Percentiles rank a stretch among this genome's conserved stretches.
phyloP scores from a whole-genome alignment of 2,113 vertebrate species.

The Nyctibius bracteatus region DNA sequence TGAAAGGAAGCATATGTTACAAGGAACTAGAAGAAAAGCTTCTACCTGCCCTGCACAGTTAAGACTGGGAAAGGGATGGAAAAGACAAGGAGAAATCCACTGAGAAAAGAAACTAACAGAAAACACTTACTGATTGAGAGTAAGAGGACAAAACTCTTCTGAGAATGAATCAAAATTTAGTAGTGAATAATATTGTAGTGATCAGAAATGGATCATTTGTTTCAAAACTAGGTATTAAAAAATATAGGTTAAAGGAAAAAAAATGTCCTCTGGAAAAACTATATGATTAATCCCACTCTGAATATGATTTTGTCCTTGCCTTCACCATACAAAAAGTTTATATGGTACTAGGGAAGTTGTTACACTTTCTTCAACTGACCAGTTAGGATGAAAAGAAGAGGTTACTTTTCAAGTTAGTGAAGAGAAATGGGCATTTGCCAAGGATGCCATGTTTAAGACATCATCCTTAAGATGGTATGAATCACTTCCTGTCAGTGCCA shows the following conservation, averaged over 20 bases:
- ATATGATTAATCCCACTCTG: neutral
- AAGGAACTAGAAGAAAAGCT: neutral
- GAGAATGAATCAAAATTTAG: neutral
- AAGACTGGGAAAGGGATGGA: neutral
- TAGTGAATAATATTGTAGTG: neutral
- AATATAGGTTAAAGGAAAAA: neutral
- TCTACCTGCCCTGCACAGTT: neutral
- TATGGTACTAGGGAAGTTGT: neutral
- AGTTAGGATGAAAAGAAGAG: neutral
- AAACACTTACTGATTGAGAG: neutral
- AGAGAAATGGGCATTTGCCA: neutral
- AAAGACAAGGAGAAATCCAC: neutral
- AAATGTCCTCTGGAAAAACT: neutral
- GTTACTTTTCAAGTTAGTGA: neutral
- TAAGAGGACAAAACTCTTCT: neutral
- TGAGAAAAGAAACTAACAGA: neutral
- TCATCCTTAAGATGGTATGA: neutral
- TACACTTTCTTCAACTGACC: neutral
- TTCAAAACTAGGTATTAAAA: neutral
- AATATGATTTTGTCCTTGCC: neutral
- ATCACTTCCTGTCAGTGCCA: neutral
- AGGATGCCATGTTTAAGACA: neutral
- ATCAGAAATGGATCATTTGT: neutral
- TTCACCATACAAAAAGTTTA: neutral
- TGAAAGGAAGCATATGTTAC: neutral